Evolutionary conservation across 2,113 vertebrate genomes (phyloP), one percentile per base, ranked within the genome.

Genomic region (Neogobius melanostomus): DNA sequence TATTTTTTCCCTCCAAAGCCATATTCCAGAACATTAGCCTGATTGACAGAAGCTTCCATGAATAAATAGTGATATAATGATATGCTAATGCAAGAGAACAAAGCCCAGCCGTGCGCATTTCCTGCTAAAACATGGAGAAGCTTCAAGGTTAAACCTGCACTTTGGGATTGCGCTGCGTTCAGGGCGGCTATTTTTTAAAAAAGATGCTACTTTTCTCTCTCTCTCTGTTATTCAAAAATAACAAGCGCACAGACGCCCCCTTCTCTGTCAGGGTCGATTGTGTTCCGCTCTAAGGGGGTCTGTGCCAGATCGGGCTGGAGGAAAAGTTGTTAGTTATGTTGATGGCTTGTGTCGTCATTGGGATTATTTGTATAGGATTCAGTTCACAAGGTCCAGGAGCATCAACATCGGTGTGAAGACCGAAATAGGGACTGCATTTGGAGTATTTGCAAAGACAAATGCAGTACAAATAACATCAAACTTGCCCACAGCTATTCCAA

Each of bases 21-120:
- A 11, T 28, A 11, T 17, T 43, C 36, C 52, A n/a, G 0, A 6
- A 7, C 0, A 12, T 43, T 60, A 36, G 28, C 28, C 28, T 74
- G 75, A 84, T 3, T 69, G 71, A 73, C 72, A 28, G 69, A 53
- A 11, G 36, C 6, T 14, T 10, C 47, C 52, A 12, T 5, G 28
- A 64, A 74, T 14, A 43, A 60, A 57, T 56, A 6, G 62, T 49
- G n/a, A 8, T 42, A 36, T 36, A 48, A 8, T 44, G 15, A 60
- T n/a, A 60, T 60, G 57, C 42, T 43, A 60, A 60, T n/a, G 46
- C 15, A 68, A 42, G 21, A 44, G 65, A 28, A 2, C 11, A 42
- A 51, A 52, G 14, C 17, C 1, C 3, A 16, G 7, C 4, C 16
- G 57, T 1, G 10, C 16, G 3, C 42, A 4, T 53, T 48, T 11